phyloP scores from a whole-genome alignment of 2,797 vertebrate species.

The Aplochiton taeniatus region DNA sequence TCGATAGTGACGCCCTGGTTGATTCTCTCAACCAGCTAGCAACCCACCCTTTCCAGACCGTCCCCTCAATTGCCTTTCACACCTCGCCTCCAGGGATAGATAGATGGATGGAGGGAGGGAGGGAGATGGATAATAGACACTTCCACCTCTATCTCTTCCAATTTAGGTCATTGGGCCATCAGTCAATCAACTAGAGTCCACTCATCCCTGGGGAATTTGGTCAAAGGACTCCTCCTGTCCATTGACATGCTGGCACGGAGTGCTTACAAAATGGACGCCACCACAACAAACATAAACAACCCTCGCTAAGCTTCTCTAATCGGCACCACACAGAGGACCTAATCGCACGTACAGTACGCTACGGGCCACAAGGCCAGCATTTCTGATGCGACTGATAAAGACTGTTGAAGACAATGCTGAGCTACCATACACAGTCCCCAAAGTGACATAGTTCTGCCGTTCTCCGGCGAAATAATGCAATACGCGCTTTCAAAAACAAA shows the following conservation, averaged over 20 bases:
- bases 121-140: slow-evolving; percentile 61
- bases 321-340: background rate
- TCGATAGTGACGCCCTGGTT: slow-evolving; percentile 56
- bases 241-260: slow-evolving; percentile 34
- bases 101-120: slow-evolving; percentile 39
- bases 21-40: slow-evolving; percentile 34
- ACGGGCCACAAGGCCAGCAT: no score
- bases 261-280: slow-evolving; percentile 43
- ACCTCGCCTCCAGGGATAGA: background rate
- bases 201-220: slow-evolving; percentile 52
- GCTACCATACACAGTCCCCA: background rate
- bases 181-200: slow-evolving; percentile 64
- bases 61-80: slow-evolving; percentile 7
- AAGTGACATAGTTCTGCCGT: no score
- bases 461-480: slow-evolving; percentile 18
- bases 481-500: slow-evolving; percentile 24
- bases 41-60: slow-evolving; percentile 9
- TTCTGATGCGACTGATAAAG: no score
- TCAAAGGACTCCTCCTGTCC: slow-evolving; percentile 43
- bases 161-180: slow-evolving; percentile 72
- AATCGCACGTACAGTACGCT: no score
- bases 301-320: slow-evolving; percentile 36
- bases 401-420: background rate
- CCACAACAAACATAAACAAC: slow-evolving; percentile 20
- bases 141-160: slow-evolving; percentile 65